Percentiles rank a stretch among this genome's conserved stretches.
phyloP scores from a whole-genome alignment of 2,888 invertebrate species.

The Harpagoxenus sublaevis region DNA sequence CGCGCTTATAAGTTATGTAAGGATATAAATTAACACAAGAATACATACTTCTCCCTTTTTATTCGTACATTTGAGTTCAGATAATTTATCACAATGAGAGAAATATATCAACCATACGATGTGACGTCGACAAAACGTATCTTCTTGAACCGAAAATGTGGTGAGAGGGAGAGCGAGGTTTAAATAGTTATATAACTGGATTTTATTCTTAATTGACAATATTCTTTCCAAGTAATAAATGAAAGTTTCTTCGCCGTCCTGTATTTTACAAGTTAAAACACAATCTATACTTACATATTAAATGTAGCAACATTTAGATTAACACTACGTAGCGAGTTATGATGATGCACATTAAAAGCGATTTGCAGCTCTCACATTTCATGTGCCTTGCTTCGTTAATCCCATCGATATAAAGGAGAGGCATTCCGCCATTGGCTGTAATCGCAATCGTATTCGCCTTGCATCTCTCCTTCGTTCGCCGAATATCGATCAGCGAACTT shows the following conservation, averaged over 20 bases:
- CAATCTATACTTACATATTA: conserved; percentile 75
- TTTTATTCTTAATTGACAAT: conserved; percentile 75
- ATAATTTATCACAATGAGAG: conserved; percentile 75
- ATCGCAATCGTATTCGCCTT: conserved; percentile 33
- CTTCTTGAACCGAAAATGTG: conserved; percentile 57
- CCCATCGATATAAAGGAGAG: conserved; percentile 24
- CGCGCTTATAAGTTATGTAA: not conserved
- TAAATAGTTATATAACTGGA: conserved; percentile 63
- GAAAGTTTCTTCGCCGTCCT: conserved; percentile 54
- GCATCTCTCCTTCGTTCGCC: not conserved
- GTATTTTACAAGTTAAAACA: conserved; percentile 72
- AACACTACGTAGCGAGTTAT: conserved; percentile 76
- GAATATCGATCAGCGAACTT: conserved; percentile 32
- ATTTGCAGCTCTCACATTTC: conserved; percentile 55
- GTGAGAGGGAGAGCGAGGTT: conserved; percentile 44
- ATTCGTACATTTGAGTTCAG: conserved; percentile 69
- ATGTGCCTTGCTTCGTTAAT: conserved; percentile 30
- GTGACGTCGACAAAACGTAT: conserved; percentile 62
- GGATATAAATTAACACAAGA: conserved; percentile 29
- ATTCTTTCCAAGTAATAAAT: conserved; percentile 64
- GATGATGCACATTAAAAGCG: conserved; percentile 80
- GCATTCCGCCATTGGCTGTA: conserved; percentile 12
- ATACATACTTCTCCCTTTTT: conserved; percentile 60
- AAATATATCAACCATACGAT: conserved; percentile 68
- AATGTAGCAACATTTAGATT: conserved; percentile 77